These are phyloP conservation scores for Egretta garzetta DNA, from an alignment of 2,113 vertebrate genomes.

Conservation along the genomic window DNA sequence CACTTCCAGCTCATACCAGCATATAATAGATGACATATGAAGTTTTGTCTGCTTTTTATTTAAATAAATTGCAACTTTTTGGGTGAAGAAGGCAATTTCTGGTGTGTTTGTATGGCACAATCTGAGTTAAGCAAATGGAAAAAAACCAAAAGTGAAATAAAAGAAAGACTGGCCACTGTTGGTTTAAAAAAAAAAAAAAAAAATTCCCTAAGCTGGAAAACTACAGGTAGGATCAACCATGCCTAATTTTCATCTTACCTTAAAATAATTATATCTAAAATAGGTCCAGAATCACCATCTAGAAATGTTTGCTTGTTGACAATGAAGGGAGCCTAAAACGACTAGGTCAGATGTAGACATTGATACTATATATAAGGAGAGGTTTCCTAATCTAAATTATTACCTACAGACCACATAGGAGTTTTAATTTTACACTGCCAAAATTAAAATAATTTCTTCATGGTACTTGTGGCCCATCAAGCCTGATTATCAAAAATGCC, in stretches of 20 bases:
- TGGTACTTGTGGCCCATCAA: not conserved
- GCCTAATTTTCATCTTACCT: not conserved
- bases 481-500: not conserved
- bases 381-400: not conserved
- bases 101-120: not conserved
- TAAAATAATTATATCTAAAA: not conserved
- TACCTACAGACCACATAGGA: not conserved
- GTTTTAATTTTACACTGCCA: not conserved
- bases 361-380: not conserved
- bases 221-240: not conserved
- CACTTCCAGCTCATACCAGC: not conserved
- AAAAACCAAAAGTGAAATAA: not conserved
- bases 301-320: not conserved
- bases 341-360: not conserved
- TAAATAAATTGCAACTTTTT: not conserved
- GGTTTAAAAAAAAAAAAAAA: rapidly evolving
- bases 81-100: not conserved
- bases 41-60: not conserved
- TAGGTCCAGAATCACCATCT: not conserved
- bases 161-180: not conserved
- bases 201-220: not conserved
- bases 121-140: not conserved
- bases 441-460: not conserved
- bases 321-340: not conserved
- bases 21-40: not conserved